These are phyloP conservation scores for Lathamus discolor DNA, from an alignment of 2,113 vertebrate genomes.

Conservation along the genomic window DNA sequence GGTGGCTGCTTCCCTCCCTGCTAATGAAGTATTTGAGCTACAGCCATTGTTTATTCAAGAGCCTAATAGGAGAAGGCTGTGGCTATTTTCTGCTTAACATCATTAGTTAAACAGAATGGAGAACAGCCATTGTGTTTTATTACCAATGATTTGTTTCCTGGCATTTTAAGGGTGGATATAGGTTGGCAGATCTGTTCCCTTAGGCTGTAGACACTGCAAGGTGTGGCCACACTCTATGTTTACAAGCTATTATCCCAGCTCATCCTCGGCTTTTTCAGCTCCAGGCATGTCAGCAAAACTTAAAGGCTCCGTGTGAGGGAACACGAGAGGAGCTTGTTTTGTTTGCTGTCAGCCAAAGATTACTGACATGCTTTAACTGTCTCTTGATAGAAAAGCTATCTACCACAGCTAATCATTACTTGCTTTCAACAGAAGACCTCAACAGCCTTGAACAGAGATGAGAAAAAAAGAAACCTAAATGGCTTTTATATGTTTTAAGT, in stretches of 20 bases:
- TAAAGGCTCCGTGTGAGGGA: slow-evolving; percentile 11
- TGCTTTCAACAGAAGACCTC: background rate
- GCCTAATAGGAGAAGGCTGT: background rate
- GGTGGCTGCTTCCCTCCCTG: background rate
- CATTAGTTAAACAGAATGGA: background rate
- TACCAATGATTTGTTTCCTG: background rate
- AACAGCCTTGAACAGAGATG: background rate
- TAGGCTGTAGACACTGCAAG: background rate
- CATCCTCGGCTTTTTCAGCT: background rate
- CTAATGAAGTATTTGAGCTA: background rate
- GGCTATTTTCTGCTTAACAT: slow-evolving; percentile 15
- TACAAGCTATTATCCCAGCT: slow-evolving; percentile 10
- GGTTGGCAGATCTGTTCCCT: background rate
- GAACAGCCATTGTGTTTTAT: background rate
- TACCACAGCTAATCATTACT: background rate
- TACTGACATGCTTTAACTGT: background rate
- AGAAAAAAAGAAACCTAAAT: background rate
- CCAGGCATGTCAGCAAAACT: slow-evolving; percentile 45
- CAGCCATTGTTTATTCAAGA: background rate
- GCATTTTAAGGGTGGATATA: background rate
- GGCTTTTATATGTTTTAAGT: background rate
- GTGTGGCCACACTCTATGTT: background rate
- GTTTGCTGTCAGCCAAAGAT: slow-evolving; percentile 13
- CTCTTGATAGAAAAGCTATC: slow-evolving; percentile 19
- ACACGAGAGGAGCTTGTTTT: slow-evolving; percentile 12